A percentile compares a stretch with the other conserved stretches of the same genome.
These are phyloP conservation scores for Tachina grossa DNA, from an alignment of 2,888 invertebrate genomes.

Conservation along the genomic window DNA sequence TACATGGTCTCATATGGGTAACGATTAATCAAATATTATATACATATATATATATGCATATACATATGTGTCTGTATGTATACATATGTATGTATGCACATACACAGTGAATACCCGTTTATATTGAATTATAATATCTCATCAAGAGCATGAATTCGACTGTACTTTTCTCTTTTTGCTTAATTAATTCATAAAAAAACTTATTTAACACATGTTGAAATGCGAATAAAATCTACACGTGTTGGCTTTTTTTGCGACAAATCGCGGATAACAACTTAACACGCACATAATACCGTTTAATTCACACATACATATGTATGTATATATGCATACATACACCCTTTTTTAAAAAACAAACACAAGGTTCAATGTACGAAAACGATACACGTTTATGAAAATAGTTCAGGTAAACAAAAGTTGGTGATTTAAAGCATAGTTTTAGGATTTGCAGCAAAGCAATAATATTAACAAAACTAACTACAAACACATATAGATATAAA, in stretches of 20 bases:
- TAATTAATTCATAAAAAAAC: slow-evolving; percentile 53
- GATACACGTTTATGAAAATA: not conserved
- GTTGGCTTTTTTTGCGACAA: slow-evolving; percentile 7
- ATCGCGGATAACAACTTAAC: slow-evolving; percentile 17
- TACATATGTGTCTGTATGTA: not conserved
- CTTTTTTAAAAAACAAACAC: not conserved
- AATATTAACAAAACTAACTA: slow-evolving; percentile 1
- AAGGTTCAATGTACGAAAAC: not conserved
- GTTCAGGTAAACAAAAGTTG: not conserved
- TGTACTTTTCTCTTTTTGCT: not conserved
- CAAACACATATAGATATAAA: slow-evolving; percentile 11
- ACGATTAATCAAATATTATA: not conserved
- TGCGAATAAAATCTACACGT: slow-evolving; percentile 41
- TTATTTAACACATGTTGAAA: slow-evolving; percentile 50
- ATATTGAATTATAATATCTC: too few species aligned
- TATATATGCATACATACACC: too few species aligned
- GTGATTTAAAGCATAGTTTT: slow-evolving; percentile 35
- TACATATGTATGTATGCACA: not conserved
- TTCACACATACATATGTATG: not conserved
- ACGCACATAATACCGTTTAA: slow-evolving; percentile 30
- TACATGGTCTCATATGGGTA: not conserved
- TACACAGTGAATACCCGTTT: too few species aligned
- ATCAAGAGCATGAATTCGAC: not conserved
- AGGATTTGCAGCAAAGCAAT: slow-evolving; percentile 30
- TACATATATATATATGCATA: not conserved